Base-by-base conservation (phyloP, 1,140 invertebrate genomes). In the Streblospio benedicti region DNA sequence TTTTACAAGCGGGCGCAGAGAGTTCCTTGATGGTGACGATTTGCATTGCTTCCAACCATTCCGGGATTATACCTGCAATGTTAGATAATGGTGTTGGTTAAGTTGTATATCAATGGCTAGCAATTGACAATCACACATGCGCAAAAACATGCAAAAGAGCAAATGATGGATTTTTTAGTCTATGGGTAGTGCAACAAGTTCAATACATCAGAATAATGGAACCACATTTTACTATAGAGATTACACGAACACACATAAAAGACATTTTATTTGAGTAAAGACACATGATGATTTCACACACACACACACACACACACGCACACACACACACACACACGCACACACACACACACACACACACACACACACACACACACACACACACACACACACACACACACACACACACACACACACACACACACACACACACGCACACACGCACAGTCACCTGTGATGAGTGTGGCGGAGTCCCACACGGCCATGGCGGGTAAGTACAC, bases 1-100 rank as follows among this genome's bases (percentile, higher is more conserved):
- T 27, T 47, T 67, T 67, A 56, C 66, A 67, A 1, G 50, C 33
- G 12, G 57, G 16, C 35, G 54, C 43, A 31, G 51, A 45, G 6
- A 57, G n/a, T 25, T 58, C 32, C 27, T 62, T 62, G 31, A 62
- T 18, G 23, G 43, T 45, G 31, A 62, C 35, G 20, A 62, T 31
- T 45, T 41, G 44, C 5, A 14, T 27, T 23, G 27, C 20, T 20
- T 59, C 53, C 18, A 62, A 35, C 60, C 60, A 62, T 25, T 62
- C 60, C 0, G 60, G 60, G 20, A 62, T 50, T 23, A 62, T 57
- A 31, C 60, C 60, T 9, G 55, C 41, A 5, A 58, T 35, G 9
- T n/a, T n/a, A n/a, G n/a, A n/a, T n/a, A n/a, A n/a, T n/a, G n/a
- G n/a, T n/a, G n/a, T n/a, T n/a, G n/a, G n/a, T n/a, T n/a, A n/a